Evolutionary conservation across 2,113 vertebrate genomes (phyloP), one percentile per base, ranked within the genome.

Genomic region (Bagarius yarrelli): DNA sequence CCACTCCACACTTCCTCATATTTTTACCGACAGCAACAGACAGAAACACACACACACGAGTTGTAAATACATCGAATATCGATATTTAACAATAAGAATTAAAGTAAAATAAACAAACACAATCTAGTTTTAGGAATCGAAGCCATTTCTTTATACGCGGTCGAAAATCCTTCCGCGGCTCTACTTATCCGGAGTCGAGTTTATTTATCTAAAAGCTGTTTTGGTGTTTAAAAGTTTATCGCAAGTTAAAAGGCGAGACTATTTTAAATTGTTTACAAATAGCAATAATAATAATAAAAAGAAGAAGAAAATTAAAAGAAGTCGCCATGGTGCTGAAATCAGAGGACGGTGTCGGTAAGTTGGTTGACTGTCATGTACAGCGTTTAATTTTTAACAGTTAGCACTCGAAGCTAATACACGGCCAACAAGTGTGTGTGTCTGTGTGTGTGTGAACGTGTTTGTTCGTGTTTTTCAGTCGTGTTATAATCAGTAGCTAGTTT

Each of bases 261-360:
- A 85, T 75, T 21, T 59, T 5, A 69, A 57, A 21, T 14, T 52
- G 30, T 83, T 76, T 57, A 74, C 8, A 18, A 19, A 30, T 21
- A 47, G 44, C 44, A 11, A 47, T 47, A 55, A 32, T 19, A 55
- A 32, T 5, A 53, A 53, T 3, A 6, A 44, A 9, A 53, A 55
- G 47, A 72, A 21, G 11, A 34, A 27, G 55, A 52, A 15, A 32
- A 16, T 23, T 23, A 25, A 19, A 11, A 69, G 69, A 59, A 44
- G 8, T 32, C 76, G 74, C n/a, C 86, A 94, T 94, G 93, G 93
- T 94, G 90, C 79, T 94, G 57, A 94, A 93, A 57, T 93, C 93
- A 3, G 93, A 94, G 88, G 93, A 94, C 88, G 93, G 93, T 36
- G 92, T 93, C 40, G 93, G 93, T 94, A 88, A 94, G 93, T 92